Percentiles rank a stretch among this genome's conserved stretches.
Conservation (phyloP, 2,797 vertebrate genomes). For the Holocentrus rufus region DNA sequence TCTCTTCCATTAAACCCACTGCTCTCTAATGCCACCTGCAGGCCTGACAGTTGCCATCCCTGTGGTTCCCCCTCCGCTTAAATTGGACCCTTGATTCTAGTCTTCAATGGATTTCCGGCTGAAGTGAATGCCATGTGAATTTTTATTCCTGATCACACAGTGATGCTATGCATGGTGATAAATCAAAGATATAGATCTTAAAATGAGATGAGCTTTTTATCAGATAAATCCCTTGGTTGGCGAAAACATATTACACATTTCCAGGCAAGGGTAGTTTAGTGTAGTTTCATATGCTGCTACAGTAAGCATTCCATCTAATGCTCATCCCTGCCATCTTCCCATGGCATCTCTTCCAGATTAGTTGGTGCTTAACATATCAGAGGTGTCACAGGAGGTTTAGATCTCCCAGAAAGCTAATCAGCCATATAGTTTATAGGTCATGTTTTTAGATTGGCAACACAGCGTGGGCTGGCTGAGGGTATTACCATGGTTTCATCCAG, state of each 20-base stretch:
- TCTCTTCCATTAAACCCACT: no score
- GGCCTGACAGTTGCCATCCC: background rate
- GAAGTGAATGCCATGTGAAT: background rate
- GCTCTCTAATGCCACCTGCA: background rate
- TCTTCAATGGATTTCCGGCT: background rate
- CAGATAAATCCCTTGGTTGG: background rate
- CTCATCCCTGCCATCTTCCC: slow-evolving; percentile 4
- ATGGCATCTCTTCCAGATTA: slow-evolving; percentile 16
- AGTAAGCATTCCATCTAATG: background rate
- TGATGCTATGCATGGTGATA: background rate
- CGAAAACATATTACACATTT: background rate
- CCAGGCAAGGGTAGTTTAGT: background rate
- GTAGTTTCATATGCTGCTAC: background rate
- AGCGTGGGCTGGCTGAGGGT: slow-evolving; percentile 7
- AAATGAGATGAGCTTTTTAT: background rate
- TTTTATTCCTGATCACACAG: background rate
- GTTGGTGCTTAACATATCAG: slow-evolving; percentile 29
- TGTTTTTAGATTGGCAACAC: slow-evolving; percentile 39
- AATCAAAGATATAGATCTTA: background rate
- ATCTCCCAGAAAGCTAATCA: slow-evolving; percentile 22
- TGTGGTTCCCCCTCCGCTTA: background rate
- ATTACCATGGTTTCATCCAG: background rate
- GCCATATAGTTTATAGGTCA: slow-evolving; percentile 7
- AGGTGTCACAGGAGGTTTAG: background rate
- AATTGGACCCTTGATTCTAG: background rate